Percentiles rank a stretch among this genome's conserved stretches.
phyloP scores from a whole-genome alignment of 35 echinoderm and acorn worm genomes.

The Amphiura filiformis region DNA sequence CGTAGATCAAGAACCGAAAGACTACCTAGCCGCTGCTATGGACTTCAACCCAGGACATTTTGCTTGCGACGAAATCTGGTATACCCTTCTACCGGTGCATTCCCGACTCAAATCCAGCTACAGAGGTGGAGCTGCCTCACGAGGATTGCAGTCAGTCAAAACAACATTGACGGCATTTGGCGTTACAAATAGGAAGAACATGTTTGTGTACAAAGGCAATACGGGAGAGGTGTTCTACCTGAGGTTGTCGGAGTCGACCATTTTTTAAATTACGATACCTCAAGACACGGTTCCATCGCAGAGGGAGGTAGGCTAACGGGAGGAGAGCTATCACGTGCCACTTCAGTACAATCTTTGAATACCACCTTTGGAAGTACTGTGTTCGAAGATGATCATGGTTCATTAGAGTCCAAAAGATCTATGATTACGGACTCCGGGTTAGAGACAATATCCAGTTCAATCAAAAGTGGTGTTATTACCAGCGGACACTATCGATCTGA shows the following conservation, averaged over 20 bases:
- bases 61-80: constrained; percentile 75
- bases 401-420: neutral
- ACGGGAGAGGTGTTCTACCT: constrained; percentile 83
- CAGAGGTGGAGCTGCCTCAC: constrained; percentile 24
- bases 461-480: neutral
- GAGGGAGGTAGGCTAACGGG: neutral
- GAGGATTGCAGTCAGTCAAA: constrained; percentile 84
- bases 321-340: constrained; percentile 20
- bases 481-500: constrained; percentile 4
- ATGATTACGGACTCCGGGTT: constrained; percentile 16
- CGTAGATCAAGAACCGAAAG: constrained; percentile 40
- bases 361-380: constrained; percentile 14
- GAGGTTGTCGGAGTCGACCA: constrained; percentile 45
- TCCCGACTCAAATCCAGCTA: constrained; percentile 60
- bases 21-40: constrained; percentile 73
- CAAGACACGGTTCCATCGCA: neutral
- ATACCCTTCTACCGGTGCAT: constrained; percentile 60
- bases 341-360: constrained; percentile 61
- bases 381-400: constrained; percentile 19
- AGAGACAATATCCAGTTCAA: constrained; percentile 17
- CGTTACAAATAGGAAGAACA: constrained; percentile 73
- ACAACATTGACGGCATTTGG: constrained; percentile 70
- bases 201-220: constrained; percentile 87
- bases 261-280: neutral
- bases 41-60: constrained; percentile 78